Percentiles rank a stretch among this genome's conserved stretches.
Conservation (phyloP, 2,797 vertebrate species). For the Anguilla marmorata region DNA sequence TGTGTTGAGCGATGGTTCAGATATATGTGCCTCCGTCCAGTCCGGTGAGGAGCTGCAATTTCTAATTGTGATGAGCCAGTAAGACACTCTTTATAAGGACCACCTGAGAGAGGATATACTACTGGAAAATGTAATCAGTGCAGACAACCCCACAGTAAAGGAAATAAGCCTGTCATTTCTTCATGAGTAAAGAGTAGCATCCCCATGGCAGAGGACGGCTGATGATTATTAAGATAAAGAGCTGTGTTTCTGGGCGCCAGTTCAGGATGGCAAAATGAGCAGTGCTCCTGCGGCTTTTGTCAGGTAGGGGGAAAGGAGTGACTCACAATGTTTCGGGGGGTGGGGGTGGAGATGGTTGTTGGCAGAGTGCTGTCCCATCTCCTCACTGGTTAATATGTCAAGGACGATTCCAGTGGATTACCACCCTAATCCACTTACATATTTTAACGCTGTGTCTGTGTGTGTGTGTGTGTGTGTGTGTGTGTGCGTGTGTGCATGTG, state of each 20-base stretch:
- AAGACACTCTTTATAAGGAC: background rate
- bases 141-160: background rate
- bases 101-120: background rate
- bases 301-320: background rate
- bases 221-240: background rate
- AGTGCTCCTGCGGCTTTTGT: background rate
- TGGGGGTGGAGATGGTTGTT: background rate
- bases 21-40: background rate
- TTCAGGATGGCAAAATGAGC: background rate
- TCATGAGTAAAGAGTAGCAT: constrained; percentile 3
- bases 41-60: background rate
- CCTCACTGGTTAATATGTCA: background rate
- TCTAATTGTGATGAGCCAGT: background rate
- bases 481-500: background rate
- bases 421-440: background rate
- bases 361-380: background rate
- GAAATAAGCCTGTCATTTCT: background rate
- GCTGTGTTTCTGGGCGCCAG: constrained; percentile 2
- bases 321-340: background rate
- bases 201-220: background rate
- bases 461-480: background rate
- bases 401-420: background rate
- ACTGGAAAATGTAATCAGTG: background rate
- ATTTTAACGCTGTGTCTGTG: background rate
- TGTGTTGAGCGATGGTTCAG: background rate